phyloP scores from a whole-genome alignment of 2,888 invertebrate species.

The Cynaeus angustus region DNA sequence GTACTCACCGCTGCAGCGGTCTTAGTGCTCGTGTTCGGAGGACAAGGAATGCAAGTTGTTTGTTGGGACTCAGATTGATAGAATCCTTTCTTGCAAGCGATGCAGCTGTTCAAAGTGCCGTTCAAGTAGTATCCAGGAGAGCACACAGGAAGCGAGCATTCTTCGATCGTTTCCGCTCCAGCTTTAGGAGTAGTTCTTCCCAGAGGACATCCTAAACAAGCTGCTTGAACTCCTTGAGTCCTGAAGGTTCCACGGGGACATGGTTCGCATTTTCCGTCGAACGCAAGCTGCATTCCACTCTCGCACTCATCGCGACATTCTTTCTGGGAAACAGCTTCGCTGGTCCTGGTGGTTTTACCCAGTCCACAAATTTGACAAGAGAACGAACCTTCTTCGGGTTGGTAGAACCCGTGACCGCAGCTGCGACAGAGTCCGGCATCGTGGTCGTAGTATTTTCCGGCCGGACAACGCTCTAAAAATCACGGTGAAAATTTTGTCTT shows the following conservation, averaged over 20 bases:
- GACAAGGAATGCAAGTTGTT: constrained; percentile 89
- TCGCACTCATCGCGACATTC: constrained; percentile 95
- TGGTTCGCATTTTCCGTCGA: constrained; percentile 92
- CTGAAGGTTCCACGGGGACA: constrained; percentile 86
- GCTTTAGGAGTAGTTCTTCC: constrained; percentile 92
- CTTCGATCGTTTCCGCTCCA: constrained; percentile 89
- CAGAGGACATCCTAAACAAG: constrained; percentile 90
- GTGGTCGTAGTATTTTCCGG: constrained; percentile 95
- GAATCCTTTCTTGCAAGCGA: constrained; percentile 90
- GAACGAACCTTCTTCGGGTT: constrained; percentile 92
- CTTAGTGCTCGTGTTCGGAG: constrained; percentile 92
- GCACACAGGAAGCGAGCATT: constrained; percentile 94
- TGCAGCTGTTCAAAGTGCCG: constrained; percentile 88
- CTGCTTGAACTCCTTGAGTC: constrained; percentile 89
- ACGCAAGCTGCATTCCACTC: constrained; percentile 87
- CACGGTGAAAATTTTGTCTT: background rate
- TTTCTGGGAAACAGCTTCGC: constrained; percentile 89
- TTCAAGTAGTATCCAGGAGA: constrained; percentile 89
- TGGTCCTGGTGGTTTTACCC: constrained; percentile 93
- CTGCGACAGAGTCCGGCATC: constrained; percentile 90
- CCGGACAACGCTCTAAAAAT: constrained; percentile 87
- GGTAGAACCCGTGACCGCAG: constrained; percentile 96
- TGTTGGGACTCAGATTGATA: constrained; percentile 94
- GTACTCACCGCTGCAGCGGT: constrained; percentile 84
- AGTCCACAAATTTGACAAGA: constrained; percentile 90